These are phyloP conservation scores for Toxostoma redivivum DNA, from an alignment of 2,113 vertebrate species.

Conservation along the genomic window DNA sequence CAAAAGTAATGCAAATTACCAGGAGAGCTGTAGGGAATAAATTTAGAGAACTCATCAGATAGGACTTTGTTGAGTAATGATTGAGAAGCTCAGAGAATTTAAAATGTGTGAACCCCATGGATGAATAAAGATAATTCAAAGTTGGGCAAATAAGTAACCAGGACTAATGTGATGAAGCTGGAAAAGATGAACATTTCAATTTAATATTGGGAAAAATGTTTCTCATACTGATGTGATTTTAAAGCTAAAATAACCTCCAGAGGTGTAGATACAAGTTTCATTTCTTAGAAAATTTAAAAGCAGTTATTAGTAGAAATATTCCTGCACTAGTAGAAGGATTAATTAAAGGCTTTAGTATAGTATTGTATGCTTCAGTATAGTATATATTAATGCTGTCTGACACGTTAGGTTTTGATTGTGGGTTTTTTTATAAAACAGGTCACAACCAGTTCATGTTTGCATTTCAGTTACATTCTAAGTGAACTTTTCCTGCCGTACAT, in stretches of 20 bases:
- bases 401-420: neutral
- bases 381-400: neutral
- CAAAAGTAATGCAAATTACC: neutral
- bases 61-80: conserved; percentile 6
- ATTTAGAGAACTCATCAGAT: neutral
- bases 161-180: neutral
- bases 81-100: conserved; percentile 4
- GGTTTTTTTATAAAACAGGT: neutral
- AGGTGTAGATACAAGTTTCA: neutral
- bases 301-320: neutral
- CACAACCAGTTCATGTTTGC: neutral
- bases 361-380: neutral
- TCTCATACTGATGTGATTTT: neutral
- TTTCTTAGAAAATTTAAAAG: neutral
- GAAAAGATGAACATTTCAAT: neutral
- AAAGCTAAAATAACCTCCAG: neutral
- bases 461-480: neutral
- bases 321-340: neutral
- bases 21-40: neutral
- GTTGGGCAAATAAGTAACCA: neutral
- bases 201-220: neutral
- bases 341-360: neutral
- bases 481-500: neutral
- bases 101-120: neutral
- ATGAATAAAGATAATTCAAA: neutral